These are phyloP conservation scores for Rhea pennata DNA, from an alignment of 2,113 vertebrate species.

Conservation along the genomic window DNA sequence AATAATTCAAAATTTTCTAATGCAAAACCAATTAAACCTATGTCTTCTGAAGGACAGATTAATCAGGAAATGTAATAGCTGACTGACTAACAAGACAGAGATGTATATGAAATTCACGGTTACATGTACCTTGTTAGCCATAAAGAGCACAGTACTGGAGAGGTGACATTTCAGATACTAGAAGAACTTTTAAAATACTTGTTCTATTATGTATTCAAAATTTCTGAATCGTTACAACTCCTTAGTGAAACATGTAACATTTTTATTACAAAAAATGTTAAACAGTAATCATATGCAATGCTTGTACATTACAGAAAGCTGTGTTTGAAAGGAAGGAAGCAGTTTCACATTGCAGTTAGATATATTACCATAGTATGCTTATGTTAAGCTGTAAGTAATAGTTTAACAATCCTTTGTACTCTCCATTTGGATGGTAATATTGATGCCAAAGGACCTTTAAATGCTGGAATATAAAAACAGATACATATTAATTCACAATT, in stretches of 20 bases:
- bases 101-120: neutral
- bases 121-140: neutral
- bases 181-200: slow-evolving; percentile 23
- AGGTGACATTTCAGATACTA: slow-evolving; percentile 21
- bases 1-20: slow-evolving; percentile 17
- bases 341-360: neutral
- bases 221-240: slow-evolving; percentile 1
- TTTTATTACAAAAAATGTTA: neutral
- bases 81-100: neutral
- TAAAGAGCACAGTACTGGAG: slow-evolving; percentile 7
- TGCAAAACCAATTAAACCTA: slow-evolving; percentile 14
- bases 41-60: neutral
- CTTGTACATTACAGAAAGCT: neutral
- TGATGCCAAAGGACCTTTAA: neutral
- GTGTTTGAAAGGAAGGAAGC: neutral
- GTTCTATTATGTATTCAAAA: neutral
- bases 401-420: neutral
- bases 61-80: slow-evolving; percentile 21
- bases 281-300: neutral
- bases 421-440: neutral
- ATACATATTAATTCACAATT: neutral
- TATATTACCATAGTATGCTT: neutral
- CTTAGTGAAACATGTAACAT: slow-evolving; percentile 1
- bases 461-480: neutral
- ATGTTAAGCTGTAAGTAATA: neutral